Conservation (phyloP, 30 jellyfish, hydroid and myxozoan genomes). For the Aurelia aurita region DNA sequence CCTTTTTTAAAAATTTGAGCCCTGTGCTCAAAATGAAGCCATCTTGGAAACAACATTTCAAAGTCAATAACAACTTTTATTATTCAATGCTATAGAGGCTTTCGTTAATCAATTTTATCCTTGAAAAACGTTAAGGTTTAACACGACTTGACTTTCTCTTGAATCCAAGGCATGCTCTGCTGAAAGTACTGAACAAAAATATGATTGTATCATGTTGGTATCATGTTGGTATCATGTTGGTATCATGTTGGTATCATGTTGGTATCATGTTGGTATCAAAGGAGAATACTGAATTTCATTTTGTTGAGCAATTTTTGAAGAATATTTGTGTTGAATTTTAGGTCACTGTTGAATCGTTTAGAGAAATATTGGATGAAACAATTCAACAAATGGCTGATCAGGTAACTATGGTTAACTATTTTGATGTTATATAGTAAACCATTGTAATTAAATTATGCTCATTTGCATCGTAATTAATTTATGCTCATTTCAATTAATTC, state of each 20-base stretch:
- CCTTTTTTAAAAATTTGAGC: too few species aligned
- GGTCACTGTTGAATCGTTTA: conserved; percentile 74
- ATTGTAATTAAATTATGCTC: too few species aligned
- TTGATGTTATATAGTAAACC: neutral
- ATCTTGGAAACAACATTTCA: too few species aligned
- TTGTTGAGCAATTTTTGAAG: neutral
- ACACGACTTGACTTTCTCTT: too few species aligned
- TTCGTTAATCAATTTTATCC: too few species aligned
- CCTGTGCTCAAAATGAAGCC: too few species aligned
- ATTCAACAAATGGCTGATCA: neutral
- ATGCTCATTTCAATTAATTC: too few species aligned
- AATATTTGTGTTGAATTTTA: neutral
- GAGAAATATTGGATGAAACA: conserved; percentile 64
- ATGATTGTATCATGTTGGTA: neutral
- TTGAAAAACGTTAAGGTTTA: neutral
- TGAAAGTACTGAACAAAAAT: neutral
- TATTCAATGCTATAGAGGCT: too few species aligned
- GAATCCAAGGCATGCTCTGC: neutral
- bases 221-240: neutral
- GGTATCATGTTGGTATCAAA: neutral
- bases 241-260: neutral
- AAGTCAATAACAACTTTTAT: too few species aligned
- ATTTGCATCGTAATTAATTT: too few species aligned
- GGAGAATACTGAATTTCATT: too few species aligned
- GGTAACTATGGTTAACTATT: neutral